Conservation (phyloP, 2,888 invertebrate species). For the Eupeodes luniger region DNA sequence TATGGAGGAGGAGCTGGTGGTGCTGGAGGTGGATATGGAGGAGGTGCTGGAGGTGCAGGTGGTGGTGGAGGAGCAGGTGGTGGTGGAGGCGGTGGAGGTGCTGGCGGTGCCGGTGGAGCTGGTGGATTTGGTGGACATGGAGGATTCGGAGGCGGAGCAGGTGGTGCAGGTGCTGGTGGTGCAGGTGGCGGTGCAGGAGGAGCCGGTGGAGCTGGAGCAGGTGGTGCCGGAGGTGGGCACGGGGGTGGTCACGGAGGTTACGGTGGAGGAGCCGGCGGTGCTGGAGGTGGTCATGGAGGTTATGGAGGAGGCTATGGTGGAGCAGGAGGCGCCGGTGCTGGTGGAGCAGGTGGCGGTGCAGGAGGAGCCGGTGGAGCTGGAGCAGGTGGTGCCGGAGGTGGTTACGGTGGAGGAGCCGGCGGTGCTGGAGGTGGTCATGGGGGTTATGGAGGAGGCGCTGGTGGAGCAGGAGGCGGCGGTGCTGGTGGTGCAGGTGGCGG, state of each 20-base stretch:
- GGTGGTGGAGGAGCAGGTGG: slow-evolving; percentile 69
- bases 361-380: slow-evolving; percentile 53
- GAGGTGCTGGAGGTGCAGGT: slow-evolving; percentile 67
- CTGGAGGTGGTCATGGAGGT: slow-evolving; percentile 48
- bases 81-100: slow-evolving; percentile 56
- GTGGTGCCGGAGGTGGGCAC: slow-evolving; percentile 12
- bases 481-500: slow-evolving; percentile 30
- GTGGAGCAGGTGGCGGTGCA: slow-evolving; percentile 46
- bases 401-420: slow-evolving; percentile 81
- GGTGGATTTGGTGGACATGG: slow-evolving; percentile 26
- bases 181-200: slow-evolving; percentile 39
- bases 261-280: slow-evolving; percentile 40
- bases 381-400: slow-evolving; percentile 45
- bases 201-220: slow-evolving; percentile 30
- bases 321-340: slow-evolving; percentile 32
- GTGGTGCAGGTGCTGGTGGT: slow-evolving; percentile 38
- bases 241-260: slow-evolving; percentile 21
- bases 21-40: slow-evolving; percentile 57
- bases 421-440: slow-evolving; percentile 84
- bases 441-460: slow-evolving; percentile 78
- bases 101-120: slow-evolving; percentile 56
- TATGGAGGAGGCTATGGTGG: slow-evolving; percentile 50
- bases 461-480: slow-evolving; percentile 25
- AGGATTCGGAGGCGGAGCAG: slow-evolving; percentile 17
- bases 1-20: slow-evolving; percentile 44